Evolutionary conservation across 92 coral and sea anemone species (phyloP), one percentile per base, ranked within the genome.

Genomic region (Hydrozoanthus gracilis): DNA sequence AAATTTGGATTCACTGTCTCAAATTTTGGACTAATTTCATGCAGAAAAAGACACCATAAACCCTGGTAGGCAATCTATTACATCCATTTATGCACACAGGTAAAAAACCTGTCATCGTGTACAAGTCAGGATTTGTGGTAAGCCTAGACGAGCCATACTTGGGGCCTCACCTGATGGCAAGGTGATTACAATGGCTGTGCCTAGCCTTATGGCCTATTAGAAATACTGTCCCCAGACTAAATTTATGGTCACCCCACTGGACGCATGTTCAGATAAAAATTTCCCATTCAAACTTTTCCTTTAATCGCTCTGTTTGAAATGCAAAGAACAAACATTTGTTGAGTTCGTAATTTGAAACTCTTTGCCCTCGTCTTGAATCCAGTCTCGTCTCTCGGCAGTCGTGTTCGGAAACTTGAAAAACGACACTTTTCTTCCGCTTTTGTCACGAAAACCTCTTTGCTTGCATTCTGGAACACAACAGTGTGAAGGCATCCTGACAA

Each of bases 171-270:
- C 90, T n/a, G 93, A 91, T 84, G 93, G 91, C 8, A 88, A 91
- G 65, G 89, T 91, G 10, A 78, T 90, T 20, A 90, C 49, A 14
- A 39, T 7, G 88, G 90, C 55, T 86, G 77, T 52, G 60, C 39
- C 9, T 17, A 82, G 51, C 71, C 82, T 3, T 90, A 71, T 86
- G 92, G 87, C 12, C 39, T 68, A 18, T 16, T 86, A 10, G 95
- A 89, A 90, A 89, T 89, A 93, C 80, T 91, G 96, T 83, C 96
- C 94, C 4, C 82, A 80, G 60, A 87, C 96, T 27, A 91, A 89
- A 76, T 89, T 78, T 70, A 73, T 45, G 46, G 94, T 93, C 17
- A 91, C 90, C 18, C 96, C 96, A 56, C 86, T 93, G 17, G 94
- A 91, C 72, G 96, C 91, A 15, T 91, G 94, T 87, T 83, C 91